These are phyloP conservation scores for Mesorhabditis spiculigera DNA, from an alignment of 2,888 invertebrate genomes.

Conservation along the genomic window DNA sequence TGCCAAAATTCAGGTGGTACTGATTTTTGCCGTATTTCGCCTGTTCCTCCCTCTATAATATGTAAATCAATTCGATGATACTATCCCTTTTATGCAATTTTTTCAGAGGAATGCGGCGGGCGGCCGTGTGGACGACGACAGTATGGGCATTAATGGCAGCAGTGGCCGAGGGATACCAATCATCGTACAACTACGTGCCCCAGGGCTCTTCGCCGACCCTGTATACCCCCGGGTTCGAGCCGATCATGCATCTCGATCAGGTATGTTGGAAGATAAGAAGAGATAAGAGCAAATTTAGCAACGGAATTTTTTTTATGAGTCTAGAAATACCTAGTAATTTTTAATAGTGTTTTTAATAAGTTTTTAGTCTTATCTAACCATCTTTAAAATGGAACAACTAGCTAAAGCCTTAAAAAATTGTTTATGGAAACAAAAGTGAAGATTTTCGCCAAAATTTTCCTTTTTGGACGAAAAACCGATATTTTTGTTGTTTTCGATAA, in stretches of 20 bases:
- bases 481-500: conserved; percentile 19
- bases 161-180: not conserved
- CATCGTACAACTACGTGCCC: conserved; percentile 23
- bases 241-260: conserved; percentile 52
- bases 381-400: too few relatives aligned
- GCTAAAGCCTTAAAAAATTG: too few relatives aligned
- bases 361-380: too few relatives aligned
- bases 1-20: too few relatives aligned
- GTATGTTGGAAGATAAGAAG: conserved; percentile 7
- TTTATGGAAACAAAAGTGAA: too few relatives aligned
- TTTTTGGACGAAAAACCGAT: conserved; percentile 8
- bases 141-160: not conserved
- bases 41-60: too few relatives aligned
- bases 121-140: not conserved
- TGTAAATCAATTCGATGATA: too few relatives aligned
- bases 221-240: conserved; percentile 54
- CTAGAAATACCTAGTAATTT: too few relatives aligned
- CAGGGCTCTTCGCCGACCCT: conserved; percentile 50
- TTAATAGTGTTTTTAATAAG: too few relatives aligned
- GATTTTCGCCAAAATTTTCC: not conserved
- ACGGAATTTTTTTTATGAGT: too few relatives aligned
- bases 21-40: too few relatives aligned
- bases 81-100: too few relatives aligned
- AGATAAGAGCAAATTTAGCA: not conserved
- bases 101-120: not conserved